Percentiles rank a stretch among this genome's conserved stretches.
These are phyloP conservation scores for Melanotaenia boesemani DNA, from an alignment of 2,797 vertebrate genomes.

Conservation along the genomic window DNA sequence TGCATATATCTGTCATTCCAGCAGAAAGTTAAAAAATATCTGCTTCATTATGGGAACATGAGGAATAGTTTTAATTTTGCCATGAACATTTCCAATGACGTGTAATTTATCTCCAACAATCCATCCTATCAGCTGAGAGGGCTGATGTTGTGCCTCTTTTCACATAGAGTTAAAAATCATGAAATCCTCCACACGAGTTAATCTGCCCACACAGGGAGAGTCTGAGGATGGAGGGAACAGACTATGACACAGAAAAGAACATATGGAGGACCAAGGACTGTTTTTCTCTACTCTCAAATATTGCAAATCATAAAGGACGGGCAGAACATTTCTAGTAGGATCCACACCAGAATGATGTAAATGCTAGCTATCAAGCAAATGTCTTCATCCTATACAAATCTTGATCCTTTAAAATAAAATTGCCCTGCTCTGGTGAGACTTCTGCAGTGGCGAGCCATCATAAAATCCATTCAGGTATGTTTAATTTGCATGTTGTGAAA, in stretches of 20 bases:
- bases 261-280: constrained; percentile 12
- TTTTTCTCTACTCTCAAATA: neutral
- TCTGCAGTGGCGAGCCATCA: constrained; percentile 10
- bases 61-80: constrained; percentile 24
- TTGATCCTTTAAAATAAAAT: neutral
- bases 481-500: constrained; percentile 60
- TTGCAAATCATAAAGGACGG: neutral
- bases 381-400: constrained; percentile 3
- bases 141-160: neutral
- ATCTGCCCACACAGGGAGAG: constrained; percentile 6
- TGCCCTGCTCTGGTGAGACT: constrained; percentile 11
- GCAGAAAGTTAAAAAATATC: constrained; percentile 43
- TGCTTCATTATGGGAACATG: constrained; percentile 26
- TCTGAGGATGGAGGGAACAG: constrained; percentile 18
- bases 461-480: constrained; percentile 47
- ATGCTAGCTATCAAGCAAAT: neutral
- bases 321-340: neutral
- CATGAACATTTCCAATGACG: constrained; percentile 27
- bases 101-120: neutral
- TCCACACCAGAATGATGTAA: neutral
- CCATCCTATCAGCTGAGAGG: constrained; percentile 1
- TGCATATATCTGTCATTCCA: constrained; percentile 46
- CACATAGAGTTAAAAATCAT: constrained; percentile 6
- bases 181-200: no score
- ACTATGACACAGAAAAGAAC: constrained; percentile 1